Evolutionary conservation across 2,888 invertebrate species (phyloP).

Genomic region (Mantis religiosa): DNA sequence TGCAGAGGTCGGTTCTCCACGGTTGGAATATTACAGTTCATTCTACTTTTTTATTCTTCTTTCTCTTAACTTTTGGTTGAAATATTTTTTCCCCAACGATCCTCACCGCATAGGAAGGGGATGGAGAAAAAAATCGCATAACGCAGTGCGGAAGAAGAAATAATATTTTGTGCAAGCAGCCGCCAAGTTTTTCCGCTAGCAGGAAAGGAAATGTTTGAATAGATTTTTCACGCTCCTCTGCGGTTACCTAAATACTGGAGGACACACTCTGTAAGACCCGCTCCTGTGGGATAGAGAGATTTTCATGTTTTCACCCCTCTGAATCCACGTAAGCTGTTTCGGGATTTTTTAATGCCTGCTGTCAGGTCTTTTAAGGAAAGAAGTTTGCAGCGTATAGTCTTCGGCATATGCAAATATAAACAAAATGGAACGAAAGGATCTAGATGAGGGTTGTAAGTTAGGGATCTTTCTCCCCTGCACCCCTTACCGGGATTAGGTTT

Average conservation of each 20-base stretch:
- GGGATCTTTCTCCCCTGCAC: no score
- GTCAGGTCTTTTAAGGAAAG: conserved; percentile 9
- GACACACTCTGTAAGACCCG: conserved; percentile 14
- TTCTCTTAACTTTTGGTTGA: neutral
- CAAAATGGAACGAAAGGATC: neutral
- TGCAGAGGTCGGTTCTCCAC: neutral
- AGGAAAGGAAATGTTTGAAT: conserved; percentile 3
- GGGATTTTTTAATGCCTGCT: conserved; percentile 27
- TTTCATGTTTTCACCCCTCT: conserved; percentile 23
- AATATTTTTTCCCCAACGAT: neutral
- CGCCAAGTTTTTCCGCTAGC: neutral
- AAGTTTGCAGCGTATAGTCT: neutral
- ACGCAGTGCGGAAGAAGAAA: conserved; percentile 4
- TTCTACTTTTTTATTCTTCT: neutral
- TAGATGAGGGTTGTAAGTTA: no score
- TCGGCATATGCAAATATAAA: neutral
- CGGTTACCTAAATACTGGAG: neutral
- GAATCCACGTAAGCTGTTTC: conserved; percentile 25
- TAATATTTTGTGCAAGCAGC: neutral
- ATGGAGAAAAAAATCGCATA: conserved; percentile 6
- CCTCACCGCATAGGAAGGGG: neutral
- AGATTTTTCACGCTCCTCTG: conserved; percentile 1
- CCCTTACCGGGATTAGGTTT: no score
- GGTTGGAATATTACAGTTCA: neutral
- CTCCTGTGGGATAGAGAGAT: conserved; percentile 22